These are phyloP conservation scores for Cistogaster globosa DNA, from an alignment of 2,888 invertebrate species.

Conservation along the genomic window DNA sequence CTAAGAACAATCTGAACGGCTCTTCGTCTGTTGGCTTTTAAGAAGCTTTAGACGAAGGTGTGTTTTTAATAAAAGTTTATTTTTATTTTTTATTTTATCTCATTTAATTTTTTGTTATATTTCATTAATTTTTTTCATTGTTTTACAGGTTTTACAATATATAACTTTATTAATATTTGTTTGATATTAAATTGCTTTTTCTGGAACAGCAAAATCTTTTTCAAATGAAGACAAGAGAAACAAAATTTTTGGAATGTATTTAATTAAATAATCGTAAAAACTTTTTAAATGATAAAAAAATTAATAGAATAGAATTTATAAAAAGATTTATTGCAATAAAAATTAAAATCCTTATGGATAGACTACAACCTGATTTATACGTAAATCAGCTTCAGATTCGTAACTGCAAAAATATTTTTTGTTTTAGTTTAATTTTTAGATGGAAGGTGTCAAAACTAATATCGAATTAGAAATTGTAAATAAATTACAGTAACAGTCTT, in stretches of 20 bases:
- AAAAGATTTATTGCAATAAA: not conserved
- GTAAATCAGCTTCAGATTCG: no score
- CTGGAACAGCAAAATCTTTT: constrained; percentile 24
- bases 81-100: not conserved
- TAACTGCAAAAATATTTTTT: no score
- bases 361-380: no score
- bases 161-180: constrained; percentile 65
- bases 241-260: not conserved
- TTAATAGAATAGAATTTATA: not conserved
- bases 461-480: no score
- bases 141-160: constrained; percentile 66
- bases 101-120: not conserved
- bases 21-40: not conserved
- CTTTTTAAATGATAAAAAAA: not conserved
- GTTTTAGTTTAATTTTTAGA: no score
- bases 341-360: no score
- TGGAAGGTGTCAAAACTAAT: no score
- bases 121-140: not conserved
- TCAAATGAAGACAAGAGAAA: constrained; percentile 10
- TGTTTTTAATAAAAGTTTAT: constrained; percentile 62
- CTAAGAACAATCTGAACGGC: constrained; percentile 27
- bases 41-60: constrained; percentile 55
- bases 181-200: constrained; percentile 35
- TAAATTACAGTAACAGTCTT: no score
- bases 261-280: not conserved